Evolutionary conservation across 2,797 vertebrate species (phyloP), one percentile per base, ranked within the genome.

Genomic region (Syndactyla subalaris): DNA sequence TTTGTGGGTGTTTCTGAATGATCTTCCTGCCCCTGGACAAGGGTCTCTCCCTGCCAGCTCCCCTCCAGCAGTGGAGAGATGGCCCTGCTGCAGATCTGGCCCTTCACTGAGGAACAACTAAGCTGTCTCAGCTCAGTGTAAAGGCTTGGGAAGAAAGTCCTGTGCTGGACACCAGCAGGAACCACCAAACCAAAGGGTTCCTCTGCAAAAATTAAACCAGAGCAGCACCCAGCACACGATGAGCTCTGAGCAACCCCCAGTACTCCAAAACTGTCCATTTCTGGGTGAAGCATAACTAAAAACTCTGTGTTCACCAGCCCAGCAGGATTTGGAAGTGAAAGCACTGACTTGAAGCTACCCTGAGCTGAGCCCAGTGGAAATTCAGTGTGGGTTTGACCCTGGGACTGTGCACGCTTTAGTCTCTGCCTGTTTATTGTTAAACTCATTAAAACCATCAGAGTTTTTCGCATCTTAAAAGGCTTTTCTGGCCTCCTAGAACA

Each of bases 341-440:
- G 67, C 34, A 2, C 0, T 0, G 21, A 36, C 67, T 59, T 45
- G 55, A 41, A 92, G 81, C 74, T 63, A 7, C 91, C 46, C 68
- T 73, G 72, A 58, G 87, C 91, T 27, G 82, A 87, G 76, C 51
- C 89, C 79, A 92, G 86, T 86, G 77, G 90, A 88, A 96, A 95
- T 73, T 92, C 14, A 6, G 85, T 9, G 86, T 12, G 48, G 80
- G 51, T 89, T 92, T 86, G 86, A 95, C 85, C 88, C 32, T 4
- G 61, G 77, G 54, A 63, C 89, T 51, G 8, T 2, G 58, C 73
- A 75, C 10, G 6, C 83, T 89, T 76, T 7, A 39, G 62, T 71
- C 41, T 66, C 74, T 76, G 90, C 92, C 89, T 92, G 81, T 73
- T 96, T 83, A 79, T 93, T 94, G 89, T 95, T 93, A 77, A 77